phyloP scores from a whole-genome alignment of 1,140 invertebrate genomes.

The Tachypleus tridentatus region DNA sequence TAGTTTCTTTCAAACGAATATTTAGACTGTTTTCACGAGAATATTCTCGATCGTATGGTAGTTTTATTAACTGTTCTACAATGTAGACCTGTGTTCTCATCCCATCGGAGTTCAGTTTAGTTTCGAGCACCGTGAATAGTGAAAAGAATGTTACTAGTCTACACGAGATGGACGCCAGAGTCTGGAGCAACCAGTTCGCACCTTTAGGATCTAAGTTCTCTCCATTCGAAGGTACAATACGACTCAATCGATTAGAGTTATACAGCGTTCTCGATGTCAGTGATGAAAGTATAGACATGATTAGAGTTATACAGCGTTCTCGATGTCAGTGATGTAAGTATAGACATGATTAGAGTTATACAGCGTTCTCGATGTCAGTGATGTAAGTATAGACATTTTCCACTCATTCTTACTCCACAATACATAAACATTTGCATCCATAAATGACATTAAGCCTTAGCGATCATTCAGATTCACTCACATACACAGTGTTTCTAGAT shows the following conservation, averaged over 20 bases:
- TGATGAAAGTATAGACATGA: conserved; percentile 82
- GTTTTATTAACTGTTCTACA: too few relatives aligned
- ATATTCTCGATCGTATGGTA: too few relatives aligned
- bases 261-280: conserved; percentile 67
- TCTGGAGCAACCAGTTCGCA: conserved; percentile 67
- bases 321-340: conserved; percentile 78
- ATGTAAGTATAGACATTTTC: conserved; percentile 54
- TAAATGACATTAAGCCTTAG: too few relatives aligned
- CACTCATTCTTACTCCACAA: too few relatives aligned
- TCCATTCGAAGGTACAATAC: conserved; percentile 79
- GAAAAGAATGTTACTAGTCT: conserved; percentile 34
- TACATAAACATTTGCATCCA: too few relatives aligned
- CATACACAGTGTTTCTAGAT: too few relatives aligned
- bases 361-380: conserved; percentile 64
- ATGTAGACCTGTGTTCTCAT: conserved; percentile 89
- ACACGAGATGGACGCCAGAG: conserved; percentile 55
- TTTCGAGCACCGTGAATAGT: conserved; percentile 34
- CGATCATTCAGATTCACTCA: too few relatives aligned
- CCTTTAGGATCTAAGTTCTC: conserved; percentile 49
- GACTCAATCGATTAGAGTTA: conserved; percentile 74
- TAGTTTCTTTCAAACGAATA: too few relatives aligned
- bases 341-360: too few relatives aligned
- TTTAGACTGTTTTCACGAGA: too few relatives aligned
- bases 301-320: conserved; percentile 68
- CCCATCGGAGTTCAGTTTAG: conserved; percentile 72